Percentiles rank a stretch among this genome's conserved stretches.
Conservation (phyloP, 1,140 invertebrate genomes). For the Drosophila lowei region DNA sequence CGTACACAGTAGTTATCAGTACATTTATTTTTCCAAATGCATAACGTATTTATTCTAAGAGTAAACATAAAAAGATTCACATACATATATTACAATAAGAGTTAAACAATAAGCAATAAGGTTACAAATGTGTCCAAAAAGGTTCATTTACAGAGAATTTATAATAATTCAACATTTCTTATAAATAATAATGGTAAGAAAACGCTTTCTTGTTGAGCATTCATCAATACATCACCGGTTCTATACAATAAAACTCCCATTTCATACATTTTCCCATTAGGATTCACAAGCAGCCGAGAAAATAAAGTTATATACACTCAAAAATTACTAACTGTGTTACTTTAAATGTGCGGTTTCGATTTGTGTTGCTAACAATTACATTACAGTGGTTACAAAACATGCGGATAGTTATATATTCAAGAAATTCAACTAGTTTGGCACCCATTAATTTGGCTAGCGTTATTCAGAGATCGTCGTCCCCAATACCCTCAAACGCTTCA, state of each 20-base stretch:
- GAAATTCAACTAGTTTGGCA: slow-evolving; percentile 32
- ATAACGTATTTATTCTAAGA: slow-evolving; percentile 73
- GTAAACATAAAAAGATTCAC: slow-evolving; percentile 58
- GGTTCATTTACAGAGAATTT: slow-evolving; percentile 61
- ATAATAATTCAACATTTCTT: slow-evolving; percentile 69
- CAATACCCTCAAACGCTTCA: slow-evolving; percentile 94
- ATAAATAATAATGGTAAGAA: slow-evolving; percentile 41
- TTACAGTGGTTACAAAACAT: slow-evolving; percentile 10
- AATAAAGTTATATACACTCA: slow-evolving; percentile 30
- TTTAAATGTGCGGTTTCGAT: slow-evolving; percentile 12
- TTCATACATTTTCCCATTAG: slow-evolving; percentile 15
- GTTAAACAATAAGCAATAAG: slow-evolving; percentile 32
- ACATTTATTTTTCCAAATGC: slow-evolving; percentile 76
- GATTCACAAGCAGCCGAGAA: slow-evolving; percentile 28
- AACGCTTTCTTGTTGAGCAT: slow-evolving; percentile 35
- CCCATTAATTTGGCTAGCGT: slow-evolving; percentile 3
- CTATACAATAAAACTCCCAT: slow-evolving; percentile 49
- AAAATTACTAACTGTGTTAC: slow-evolving; percentile 36
- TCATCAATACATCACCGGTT: slow-evolving; percentile 32
- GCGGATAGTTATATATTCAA: slow-evolving; percentile 20
- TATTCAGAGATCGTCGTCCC: slow-evolving; percentile 91
- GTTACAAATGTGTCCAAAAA: slow-evolving; percentile 45
- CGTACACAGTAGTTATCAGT: slow-evolving; percentile 42
- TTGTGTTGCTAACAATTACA: slow-evolving; percentile 3
- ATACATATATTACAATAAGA: slow-evolving; percentile 57